Evolutionary conservation across 2,113 vertebrate genomes (phyloP), one percentile per base, ranked within the genome.

Genomic region (Pitta sordida): DNA sequence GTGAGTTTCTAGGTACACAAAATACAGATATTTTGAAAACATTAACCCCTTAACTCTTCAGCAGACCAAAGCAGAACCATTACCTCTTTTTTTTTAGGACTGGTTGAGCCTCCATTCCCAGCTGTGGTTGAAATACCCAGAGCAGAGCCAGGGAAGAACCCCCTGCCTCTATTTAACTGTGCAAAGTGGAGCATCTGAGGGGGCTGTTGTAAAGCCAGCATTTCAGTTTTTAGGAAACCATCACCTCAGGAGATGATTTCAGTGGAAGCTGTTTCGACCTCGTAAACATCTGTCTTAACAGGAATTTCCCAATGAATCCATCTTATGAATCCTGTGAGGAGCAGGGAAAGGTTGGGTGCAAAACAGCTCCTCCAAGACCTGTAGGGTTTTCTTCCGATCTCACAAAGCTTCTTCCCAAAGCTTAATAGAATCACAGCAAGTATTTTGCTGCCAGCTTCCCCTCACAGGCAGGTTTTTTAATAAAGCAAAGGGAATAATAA

Each of bases 321-420:
- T 4, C 13, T 34, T 39, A 4, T 3, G 2, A 21, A 27, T 9
- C 30, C 63, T 36, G 24, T 11, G 5, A 70, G 53, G 48, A 34
- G 15, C 0, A 34, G 15, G 53, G 30, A 17, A 18, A 7, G 0
- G 6, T 6, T 3, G 13, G 43, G 20, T 4, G 3, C 53, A 27
- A 23, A 48, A 3, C 71, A 59, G 44, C 60, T 48, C 64, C 32
- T 65, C 67, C 77, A 58, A 24, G 17, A 36, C 15, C 67, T 27
- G 32, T 10, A 27, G 62, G 37, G 55, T 11, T 36, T 22, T 7
- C 65, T 49, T 56, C 53, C 43, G 11, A 23, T 36, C 56, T 52
- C 48, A 44, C 62, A 65, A 21, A 74, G 32, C 56, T 82, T 52
- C 51, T 52, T 70, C 46, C 78, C 29, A 30, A 18, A 68, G 15